Base-by-base conservation (phyloP, 2,888 invertebrate genomes). In the Dermolepida albohirtum region DNA sequence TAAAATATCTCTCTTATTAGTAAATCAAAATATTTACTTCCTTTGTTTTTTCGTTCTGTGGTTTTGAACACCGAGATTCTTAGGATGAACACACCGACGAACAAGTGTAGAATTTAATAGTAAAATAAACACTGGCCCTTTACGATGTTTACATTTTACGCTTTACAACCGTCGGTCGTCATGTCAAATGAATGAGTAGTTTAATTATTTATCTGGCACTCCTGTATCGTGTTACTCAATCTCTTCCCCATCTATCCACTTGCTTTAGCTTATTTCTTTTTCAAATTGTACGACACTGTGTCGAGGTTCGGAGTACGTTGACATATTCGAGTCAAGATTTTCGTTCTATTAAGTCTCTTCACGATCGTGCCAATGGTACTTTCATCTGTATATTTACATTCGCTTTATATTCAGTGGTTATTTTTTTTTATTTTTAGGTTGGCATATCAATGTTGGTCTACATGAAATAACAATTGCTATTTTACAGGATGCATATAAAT, bases 171-270 rank as follows among this genome's bases (percentile, higher is more conserved):
- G 34, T 34, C 34, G 34, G 8, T 34, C 34, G 34, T 7, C 29
- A 44, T 62, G 59, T 34, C 59, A 47, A 62, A 47, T 12, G 47
- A 47, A 62, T 29, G 59, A 62, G 59, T 29, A 12, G 47, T 47
- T 62, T 62, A 62, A 62, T 62, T 62, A 62, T 62, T 62, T 62
- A 62, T 62, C 59, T 62, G 59, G 34, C 59, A 62, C 59, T 47
- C 59, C 47, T 62, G 59, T 47, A 47, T 49, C 59, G 47, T 55
- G 16, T 55, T 55, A 55, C 47, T 62, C 47, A 62, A 62, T 62
- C 39, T 34, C 16, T 29, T 29, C 47, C 39, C 47, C 59, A 17
- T 34, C 34, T 34, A 34, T 7, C 34, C 34, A 34, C 34, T 34
- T 7, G 34, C 34, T 34, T 34, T 10, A 34, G 6, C 34, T 34